Evolutionary conservation across 2,888 invertebrate genomes (phyloP), one percentile per base, ranked within the genome.

Genomic region (Trichogramma dendrolimi): DNA sequence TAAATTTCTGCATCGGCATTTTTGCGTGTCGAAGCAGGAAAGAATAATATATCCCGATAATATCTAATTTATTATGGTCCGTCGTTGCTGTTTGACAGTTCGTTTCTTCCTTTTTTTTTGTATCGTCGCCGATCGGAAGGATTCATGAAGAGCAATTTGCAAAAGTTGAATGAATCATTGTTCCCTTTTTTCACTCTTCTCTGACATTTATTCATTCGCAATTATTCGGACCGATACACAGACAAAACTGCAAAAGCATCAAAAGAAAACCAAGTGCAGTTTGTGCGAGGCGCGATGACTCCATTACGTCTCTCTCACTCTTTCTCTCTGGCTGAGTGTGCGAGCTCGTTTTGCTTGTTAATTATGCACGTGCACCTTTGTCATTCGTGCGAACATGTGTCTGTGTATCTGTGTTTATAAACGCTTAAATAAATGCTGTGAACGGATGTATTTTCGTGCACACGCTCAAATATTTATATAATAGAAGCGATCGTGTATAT

Each of bases 321-420:
- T 53, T 39, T 55, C 38, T 40, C 52, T 41, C 41, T 14, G 10
- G 27, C 11, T 43, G 5, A 14, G 6, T 11, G 11, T 40, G 41
- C n/a, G 8, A 6, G 10, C 6, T 11, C 14, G 39, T 27, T 42
- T 44, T 10, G 58, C 63, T 63, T 61, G 65, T 66, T 67, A 67
- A 66, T 67, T 65, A 61, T 61, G 55, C 60, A 48, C 59, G 56
- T 46, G 27, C 27, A 61, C 49, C 55, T 64, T 66, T 65, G 68
- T 67, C 66, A 63, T 63, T 66, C 63, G 61, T 62, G 67, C 61
- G 58, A 51, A 48, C 51, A 51, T 5, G 11, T 47, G n/a, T 10
- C 5, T 10, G 47, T 47, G 11, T 11, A 11, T 11, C 10, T 14
- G 41, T 46, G 58, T 47, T 58, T 62, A 66, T 66, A 65, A 66